Evolutionary conservation across 2,888 invertebrate genomes (phyloP), one percentile per base, ranked within the genome.

Genomic region (Calameuta idolon): DNA sequence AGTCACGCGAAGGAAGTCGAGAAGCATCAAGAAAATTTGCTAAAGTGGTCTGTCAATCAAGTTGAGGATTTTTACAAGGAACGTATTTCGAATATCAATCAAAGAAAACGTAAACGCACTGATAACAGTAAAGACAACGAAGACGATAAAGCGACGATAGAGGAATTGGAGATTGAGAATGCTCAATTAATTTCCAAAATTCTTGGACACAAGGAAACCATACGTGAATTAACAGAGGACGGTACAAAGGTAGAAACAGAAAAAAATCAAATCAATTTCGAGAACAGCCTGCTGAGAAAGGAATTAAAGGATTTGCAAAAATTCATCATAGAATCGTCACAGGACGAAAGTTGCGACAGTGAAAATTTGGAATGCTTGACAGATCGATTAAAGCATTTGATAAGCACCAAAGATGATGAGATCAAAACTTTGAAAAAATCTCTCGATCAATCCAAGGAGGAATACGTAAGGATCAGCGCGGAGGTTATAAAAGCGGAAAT

Each of bases 51-150:
- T 3, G 84, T 87, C 4, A 80, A 81, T 4, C 83, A 85, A 75
- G 83, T 89, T 0, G 84, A 90, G 77, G 82, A 78, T 40, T 88
- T 85, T 79, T 89, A 87, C 75, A 86, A 87, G 35, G 85, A 87
- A n/a, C 83, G 85, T 69, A 81, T 89, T 31, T 82, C 84, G 33
- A 85, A 80, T 35, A 77, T 81, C 35, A 81, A 78, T 30, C 83
- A 79, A 40, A 84, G 84, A 23, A 89, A 89, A 74, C 81, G 87
- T 3, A 86, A 82, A 75, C 83, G 82, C 74, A 79, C 75, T 4
- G 86, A 86, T 37, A 77, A 79, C 30, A 85, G 82, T 0, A 85
- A 88, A 73, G 80, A 78, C 12, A 69, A 69, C 9, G 84, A 84
- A 15, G 84, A 85, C 69, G 75, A 79, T 31, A 73, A 34, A 4